These are phyloP conservation scores for Prionace glauca DNA, from an alignment of 2,797 vertebrate genomes.

Conservation along the genomic window DNA sequence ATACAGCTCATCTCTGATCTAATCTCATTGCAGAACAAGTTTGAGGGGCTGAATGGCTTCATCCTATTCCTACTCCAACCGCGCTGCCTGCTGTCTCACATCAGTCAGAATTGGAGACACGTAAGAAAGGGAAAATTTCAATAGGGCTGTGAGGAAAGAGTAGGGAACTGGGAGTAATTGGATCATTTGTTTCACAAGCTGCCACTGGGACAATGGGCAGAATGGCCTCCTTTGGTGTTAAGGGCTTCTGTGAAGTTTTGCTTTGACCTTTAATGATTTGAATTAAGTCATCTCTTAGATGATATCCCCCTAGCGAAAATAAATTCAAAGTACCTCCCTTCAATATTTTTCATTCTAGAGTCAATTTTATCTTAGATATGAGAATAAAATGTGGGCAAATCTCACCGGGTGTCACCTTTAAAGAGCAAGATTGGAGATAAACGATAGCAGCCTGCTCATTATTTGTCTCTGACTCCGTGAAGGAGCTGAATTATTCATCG, in stretches of 20 bases:
- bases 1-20: neutral
- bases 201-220: neutral
- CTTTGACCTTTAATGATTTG: neutral
- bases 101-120: neutral
- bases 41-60: neutral
- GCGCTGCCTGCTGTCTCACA: neutral
- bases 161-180: neutral
- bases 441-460: neutral
- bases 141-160: neutral
- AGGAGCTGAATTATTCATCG: neutral
- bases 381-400: constrained; percentile 17
- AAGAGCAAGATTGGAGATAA: neutral
- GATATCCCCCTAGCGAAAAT: neutral
- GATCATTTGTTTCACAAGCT: neutral
- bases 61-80: neutral
- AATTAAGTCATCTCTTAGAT: neutral
- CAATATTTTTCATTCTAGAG: neutral
- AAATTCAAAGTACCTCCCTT: neutral
- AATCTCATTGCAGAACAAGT: neutral
- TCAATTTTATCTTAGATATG: neutral
- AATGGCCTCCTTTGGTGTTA: neutral
- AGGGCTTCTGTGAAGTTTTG: neutral
- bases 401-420: neutral
- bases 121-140: no score
- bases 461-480: neutral